Conservation (phyloP, 2,797 vertebrate species). For the Microchirus variegatus region DNA sequence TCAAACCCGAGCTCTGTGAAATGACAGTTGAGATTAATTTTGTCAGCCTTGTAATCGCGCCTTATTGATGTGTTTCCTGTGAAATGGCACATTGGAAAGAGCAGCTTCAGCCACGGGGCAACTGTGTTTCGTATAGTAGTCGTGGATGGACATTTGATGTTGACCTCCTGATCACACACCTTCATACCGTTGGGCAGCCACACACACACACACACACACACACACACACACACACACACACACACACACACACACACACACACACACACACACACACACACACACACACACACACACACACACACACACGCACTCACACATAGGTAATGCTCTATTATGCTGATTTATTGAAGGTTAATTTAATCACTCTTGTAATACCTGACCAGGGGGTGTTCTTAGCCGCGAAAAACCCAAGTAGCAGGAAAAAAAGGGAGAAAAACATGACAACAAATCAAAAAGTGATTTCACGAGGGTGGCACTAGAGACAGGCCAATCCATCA, state of each 20-base stretch:
- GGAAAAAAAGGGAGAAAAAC: constrained; percentile 60
- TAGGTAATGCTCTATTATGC: constrained; percentile 71
- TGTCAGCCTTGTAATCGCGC: constrained; percentile 80
- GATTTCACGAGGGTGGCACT: constrained; percentile 77
- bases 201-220: constrained; percentile 40
- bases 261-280: constrained; percentile 51
- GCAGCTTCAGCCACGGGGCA: constrained; percentile 72
- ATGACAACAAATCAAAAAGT: constrained; percentile 80
- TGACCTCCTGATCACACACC: constrained; percentile 62
- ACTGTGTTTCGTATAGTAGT: constrained; percentile 52
- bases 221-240: constrained; percentile 56
- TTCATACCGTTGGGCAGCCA: constrained; percentile 37
- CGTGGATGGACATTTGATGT: constrained; percentile 62
- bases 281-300: constrained; percentile 36
- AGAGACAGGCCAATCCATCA: constrained; percentile 77
- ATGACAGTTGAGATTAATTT: constrained; percentile 78
- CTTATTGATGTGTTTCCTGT: constrained; percentile 81
- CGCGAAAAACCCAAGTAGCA: constrained; percentile 63
- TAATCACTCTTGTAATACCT: constrained; percentile 76
- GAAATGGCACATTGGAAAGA: constrained; percentile 76
- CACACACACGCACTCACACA: constrained; percentile 50
- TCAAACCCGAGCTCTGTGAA: constrained; percentile 70
- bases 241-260: constrained; percentile 52
- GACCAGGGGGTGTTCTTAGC: constrained; percentile 73
- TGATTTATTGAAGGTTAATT: constrained; percentile 81